phyloP scores from a whole-genome alignment of 2,113 vertebrate genomes.

The Aepyceros melampus region DNA sequence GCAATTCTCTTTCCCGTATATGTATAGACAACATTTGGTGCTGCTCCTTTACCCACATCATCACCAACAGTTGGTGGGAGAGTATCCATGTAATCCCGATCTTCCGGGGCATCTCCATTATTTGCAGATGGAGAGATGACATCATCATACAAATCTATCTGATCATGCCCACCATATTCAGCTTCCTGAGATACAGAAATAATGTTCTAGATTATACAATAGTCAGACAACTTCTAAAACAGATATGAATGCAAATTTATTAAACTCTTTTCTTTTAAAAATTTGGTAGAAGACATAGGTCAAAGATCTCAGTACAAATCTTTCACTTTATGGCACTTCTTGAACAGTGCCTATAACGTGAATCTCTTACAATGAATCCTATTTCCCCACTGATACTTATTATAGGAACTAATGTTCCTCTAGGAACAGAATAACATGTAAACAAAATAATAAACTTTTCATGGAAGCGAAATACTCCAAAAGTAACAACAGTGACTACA shows the following conservation, averaged over 20 bases:
- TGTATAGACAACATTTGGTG: constrained; percentile 93
- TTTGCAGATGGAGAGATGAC: constrained; percentile 98
- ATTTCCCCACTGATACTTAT: neutral
- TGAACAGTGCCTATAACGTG: neutral
- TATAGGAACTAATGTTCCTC: neutral
- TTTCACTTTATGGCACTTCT: constrained; percentile 42
- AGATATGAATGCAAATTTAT: constrained; percentile 30
- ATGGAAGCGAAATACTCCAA: constrained; percentile 6
- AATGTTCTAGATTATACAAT: constrained; percentile 56
- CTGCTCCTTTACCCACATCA: constrained; percentile 93
- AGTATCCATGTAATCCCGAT: constrained; percentile 96
- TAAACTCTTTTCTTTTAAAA: neutral
- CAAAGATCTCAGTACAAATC: constrained; percentile 15
- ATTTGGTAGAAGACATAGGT: neutral
- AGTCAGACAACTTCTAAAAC: constrained; percentile 1
- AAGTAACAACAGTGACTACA: neutral
- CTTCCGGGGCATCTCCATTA: constrained; percentile 98
- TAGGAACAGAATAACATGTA: neutral
- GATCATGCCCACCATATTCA: constrained; percentile 97
- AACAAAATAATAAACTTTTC: neutral
- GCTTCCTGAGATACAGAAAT: constrained; percentile 86
- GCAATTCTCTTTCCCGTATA: constrained; percentile 98
- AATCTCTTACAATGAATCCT: constrained; percentile 10
- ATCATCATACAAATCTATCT: constrained; percentile 98
- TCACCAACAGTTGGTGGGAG: constrained; percentile 91